Evolutionary conservation across 2,797 vertebrate species (phyloP).

Genomic region (Meriones psammophilus): DNA sequence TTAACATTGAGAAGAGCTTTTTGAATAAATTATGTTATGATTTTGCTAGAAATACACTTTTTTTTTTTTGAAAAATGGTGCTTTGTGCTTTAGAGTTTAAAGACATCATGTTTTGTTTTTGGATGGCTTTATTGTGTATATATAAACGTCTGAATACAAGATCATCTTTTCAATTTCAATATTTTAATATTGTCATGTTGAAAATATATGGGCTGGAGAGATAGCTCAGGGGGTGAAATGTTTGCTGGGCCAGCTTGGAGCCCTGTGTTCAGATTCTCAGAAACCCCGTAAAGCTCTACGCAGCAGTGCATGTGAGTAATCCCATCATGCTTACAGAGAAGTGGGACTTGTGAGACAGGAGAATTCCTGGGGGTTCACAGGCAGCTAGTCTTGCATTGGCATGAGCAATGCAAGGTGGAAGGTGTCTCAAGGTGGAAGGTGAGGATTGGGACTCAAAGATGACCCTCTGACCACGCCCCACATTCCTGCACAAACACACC

Average conservation of each 20-base stretch:
- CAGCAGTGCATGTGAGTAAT: background rate
- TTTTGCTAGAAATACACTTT: background rate
- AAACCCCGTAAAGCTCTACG: background rate
- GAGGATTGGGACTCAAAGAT: background rate
- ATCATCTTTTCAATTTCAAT: background rate
- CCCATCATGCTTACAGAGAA: background rate
- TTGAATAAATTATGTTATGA: background rate
- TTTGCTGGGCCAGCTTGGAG: background rate
- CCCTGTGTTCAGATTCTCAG: background rate
- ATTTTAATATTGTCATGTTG: background rate
- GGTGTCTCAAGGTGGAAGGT: too few relatives aligned
- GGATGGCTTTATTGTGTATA: background rate
- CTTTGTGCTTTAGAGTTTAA: background rate
- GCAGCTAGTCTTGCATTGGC: background rate
- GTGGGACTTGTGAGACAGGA: too few relatives aligned
- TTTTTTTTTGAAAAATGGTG: background rate
- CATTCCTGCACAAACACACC: background rate
- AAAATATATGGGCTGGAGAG: background rate
- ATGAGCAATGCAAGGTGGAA: background rate
- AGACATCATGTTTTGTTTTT: background rate
- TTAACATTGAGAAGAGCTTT: background rate
- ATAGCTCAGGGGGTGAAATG: background rate
- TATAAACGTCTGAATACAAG: background rate
- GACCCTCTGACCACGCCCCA: background rate
- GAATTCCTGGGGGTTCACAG: background rate